Evolutionary conservation across 2,797 vertebrate species (phyloP).

Genomic region (Pelochelys cantorii): DNA sequence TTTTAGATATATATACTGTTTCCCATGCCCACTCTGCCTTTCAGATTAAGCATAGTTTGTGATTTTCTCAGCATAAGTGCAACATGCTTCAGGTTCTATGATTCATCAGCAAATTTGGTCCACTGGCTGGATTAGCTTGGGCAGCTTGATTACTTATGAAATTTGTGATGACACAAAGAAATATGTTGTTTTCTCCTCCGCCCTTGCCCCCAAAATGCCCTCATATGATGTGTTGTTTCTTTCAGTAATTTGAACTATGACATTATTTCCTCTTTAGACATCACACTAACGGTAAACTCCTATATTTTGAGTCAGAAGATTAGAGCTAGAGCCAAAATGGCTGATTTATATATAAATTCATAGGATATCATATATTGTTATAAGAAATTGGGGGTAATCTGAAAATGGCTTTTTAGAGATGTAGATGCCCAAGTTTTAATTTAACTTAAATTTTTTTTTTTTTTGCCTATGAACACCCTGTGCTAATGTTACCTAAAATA

Average conservation of each 20-base stretch:
- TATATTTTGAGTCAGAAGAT: slow-evolving; percentile 10
- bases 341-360: background rate
- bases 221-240: background rate
- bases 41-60: background rate
- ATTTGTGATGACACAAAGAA: background rate
- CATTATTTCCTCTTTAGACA: background rate
- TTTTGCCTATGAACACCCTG: background rate
- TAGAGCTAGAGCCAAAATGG: background rate
- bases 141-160: too few relatives aligned
- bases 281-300: slow-evolving; percentile 19
- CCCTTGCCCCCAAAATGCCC: background rate
- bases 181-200: background rate
- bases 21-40: background rate
- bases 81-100: too few relatives aligned
- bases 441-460: background rate
- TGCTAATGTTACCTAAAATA: background rate
- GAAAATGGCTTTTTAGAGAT: background rate
- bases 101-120: too few relatives aligned
- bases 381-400: fast-evolving
- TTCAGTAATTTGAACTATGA: background rate
- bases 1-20: background rate
- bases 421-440: background rate
- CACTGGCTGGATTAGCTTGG: too few relatives aligned
- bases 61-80: too few relatives aligned
- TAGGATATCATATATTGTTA: background rate